Base-by-base conservation (phyloP, 2,888 invertebrate species). In the Parelbella ahira region DNA sequence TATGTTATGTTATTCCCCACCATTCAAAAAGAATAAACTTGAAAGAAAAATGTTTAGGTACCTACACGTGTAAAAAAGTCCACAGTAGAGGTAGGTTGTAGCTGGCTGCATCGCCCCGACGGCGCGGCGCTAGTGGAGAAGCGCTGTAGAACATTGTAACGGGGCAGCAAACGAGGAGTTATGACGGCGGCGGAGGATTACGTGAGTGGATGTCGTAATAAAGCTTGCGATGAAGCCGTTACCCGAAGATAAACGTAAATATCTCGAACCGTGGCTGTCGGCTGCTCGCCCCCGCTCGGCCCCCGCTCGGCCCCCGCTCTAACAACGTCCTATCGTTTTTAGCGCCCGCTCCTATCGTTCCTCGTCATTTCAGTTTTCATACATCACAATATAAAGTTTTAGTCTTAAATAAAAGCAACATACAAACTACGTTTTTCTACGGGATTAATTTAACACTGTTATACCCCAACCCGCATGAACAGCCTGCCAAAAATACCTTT, bases 181-280 rank as follows among this genome's bases (percentile, higher is more conserved):
- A 87, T 87, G 86, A 86, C 80, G 77, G 74, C 74, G 73, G 66
- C 74, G 74, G 81, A 80, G 82, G 84, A 84, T 86, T 84, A 87
- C 86, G 86, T 84, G 84, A 87, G 87, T 86, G 86, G 87, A 86
- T 86, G 86, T 80, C 78, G 84, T 84, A 86, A 87, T 87, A 87
- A 86, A 87, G 87, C 86, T 86, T 81, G 84, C 82, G 83, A 86
- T 87, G 84, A 86, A 86, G 86, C 82, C 83, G 82, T 86, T 86
- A 82, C 78, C 80, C 83, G 75, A 76, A 87, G 86, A 84, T 87
- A 84, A 84, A 84, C 86, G 82, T 86, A 84, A 86, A 87, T 83
- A 84, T 84, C 78, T 79, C 73, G 68, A 74, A 67, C 71, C 73
- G 70, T 73, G 68, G 73, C 72, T 69, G 78, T 74, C 72, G 62